Evolutionary conservation across 2,113 vertebrate genomes (phyloP).

Genomic region (Ardeotis arabs): DNA sequence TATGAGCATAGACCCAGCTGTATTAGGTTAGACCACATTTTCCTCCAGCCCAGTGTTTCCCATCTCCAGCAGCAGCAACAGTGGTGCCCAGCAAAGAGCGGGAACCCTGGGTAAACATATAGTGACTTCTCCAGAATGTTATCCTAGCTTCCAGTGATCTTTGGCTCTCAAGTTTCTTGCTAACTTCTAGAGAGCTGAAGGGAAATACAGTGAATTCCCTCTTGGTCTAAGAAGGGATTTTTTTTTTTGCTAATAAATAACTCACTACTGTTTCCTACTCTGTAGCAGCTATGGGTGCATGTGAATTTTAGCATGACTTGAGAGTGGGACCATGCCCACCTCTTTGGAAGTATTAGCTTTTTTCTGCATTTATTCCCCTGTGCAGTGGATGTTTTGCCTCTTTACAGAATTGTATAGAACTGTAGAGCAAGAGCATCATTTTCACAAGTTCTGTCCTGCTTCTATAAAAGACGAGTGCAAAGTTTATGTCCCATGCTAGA

Average conservation of each 20-base stretch:
- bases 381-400: not conserved
- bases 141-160: not conserved
- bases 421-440: not conserved
- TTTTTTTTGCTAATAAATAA: not conserved
- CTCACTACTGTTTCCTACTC: not conserved
- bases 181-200: not conserved
- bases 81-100: not conserved
- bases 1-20: not conserved
- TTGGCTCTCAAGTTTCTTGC: rapidly evolving
- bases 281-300: not conserved
- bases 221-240: not conserved
- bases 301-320: not conserved
- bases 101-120: not conserved
- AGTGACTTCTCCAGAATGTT: not conserved
- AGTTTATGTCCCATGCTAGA: not conserved
- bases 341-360: not conserved
- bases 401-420: not conserved
- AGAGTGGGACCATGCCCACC: not conserved
- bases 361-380: not conserved
- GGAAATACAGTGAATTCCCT: not conserved
- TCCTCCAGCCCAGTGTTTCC: not conserved
- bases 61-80: not conserved
- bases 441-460: not conserved
- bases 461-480: not conserved
- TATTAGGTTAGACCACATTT: not conserved